Base-by-base conservation (phyloP, 2,888 invertebrate genomes). In the Tupiocoris notatus region DNA sequence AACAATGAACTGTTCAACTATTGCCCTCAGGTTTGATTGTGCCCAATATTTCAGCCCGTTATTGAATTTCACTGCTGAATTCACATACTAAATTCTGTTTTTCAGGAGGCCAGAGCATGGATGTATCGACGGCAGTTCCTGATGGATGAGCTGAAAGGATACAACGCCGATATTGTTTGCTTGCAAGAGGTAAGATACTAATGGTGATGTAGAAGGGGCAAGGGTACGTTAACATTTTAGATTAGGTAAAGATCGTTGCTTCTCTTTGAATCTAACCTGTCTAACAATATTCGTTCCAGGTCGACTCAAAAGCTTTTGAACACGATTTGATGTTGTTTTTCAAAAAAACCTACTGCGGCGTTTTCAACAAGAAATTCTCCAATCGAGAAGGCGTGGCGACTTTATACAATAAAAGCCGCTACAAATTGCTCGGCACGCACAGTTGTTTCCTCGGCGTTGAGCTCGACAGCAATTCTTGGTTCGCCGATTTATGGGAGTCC, bases 111-210 rank as follows among this genome's bases (percentile, higher is more conserved):
- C 1, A 85, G 97, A 58, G 86, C 88, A 25, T 90, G 93, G 76
- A 92, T 94, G 81, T 98, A 97, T 83, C 88, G 97, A 80, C 94
- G 94, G 82, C 92, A 92, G 81, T 86, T 98, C 0, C 86, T 95
- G 75, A 82, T 93, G 2, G 94, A 93, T 83, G 97, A 98, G 86
- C 83, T 95, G 79, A 82, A 88, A 82, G 93, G 94, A n/a, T 97
- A 95, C 83, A 92, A 96, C 85, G 89, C 91, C 57, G 97, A 98
- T 83, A 86, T 98, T 68, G 86, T 96, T 71, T 96, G 96, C 81
- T 86, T 98, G 16, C 97, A 98, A 88, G 98, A 98, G 87, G 39
- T 12, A 39, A n/a, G n/a, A n/a, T n/a, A n/a, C n/a, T n/a, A n/a
- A n/a, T n/a, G n/a, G n/a, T n/a, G n/a, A n/a, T n/a, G n/a, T n/a